Percentiles rank a stretch among this genome's conserved stretches.
Evolutionary conservation across 1,140 invertebrate species (phyloP).

Genomic region (Pogonomyrmex barbatus): DNA sequence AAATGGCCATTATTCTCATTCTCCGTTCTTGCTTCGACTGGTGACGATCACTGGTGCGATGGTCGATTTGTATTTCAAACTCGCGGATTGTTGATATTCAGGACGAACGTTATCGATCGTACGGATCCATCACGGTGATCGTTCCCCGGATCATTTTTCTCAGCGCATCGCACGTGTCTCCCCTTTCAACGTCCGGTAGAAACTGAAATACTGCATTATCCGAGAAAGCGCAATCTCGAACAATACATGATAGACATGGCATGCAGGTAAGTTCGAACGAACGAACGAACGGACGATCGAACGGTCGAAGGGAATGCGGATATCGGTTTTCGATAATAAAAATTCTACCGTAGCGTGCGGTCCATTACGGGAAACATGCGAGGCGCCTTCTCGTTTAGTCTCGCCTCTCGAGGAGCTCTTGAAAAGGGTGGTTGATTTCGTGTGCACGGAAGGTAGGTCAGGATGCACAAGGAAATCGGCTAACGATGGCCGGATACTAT

Average conservation of each 20-base stretch:
- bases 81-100: constrained; percentile 42
- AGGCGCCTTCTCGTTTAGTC: constrained; percentile 23
- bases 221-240: constrained; percentile 56
- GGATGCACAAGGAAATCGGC: constrained; percentile 37
- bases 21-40: not conserved
- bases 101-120: constrained; percentile 18
- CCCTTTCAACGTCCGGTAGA: constrained; percentile 23
- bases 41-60: not conserved
- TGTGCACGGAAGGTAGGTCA: constrained; percentile 43
- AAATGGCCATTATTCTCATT: not conserved
- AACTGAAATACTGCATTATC: constrained; percentile 56
- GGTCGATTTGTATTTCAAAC: not conserved
- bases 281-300: constrained; percentile 2
- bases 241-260: constrained; percentile 29
- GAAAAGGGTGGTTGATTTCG: not conserved
- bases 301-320: constrained; percentile 44
- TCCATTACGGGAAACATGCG: constrained; percentile 52
- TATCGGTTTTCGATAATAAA: constrained; percentile 69
- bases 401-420: constrained; percentile 9
- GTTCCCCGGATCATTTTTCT: not conserved
- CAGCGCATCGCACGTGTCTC: constrained; percentile 25
- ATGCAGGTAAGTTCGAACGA: constrained; percentile 49
- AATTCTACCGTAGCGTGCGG: constrained; percentile 57
- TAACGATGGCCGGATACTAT: constrained; percentile 47
- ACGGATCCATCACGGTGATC: not conserved